Percentiles rank a stretch among this genome's conserved stretches.
phyloP scores from a whole-genome alignment of 2,113 vertebrate genomes.

The Pelvicachromis taeniatus region DNA sequence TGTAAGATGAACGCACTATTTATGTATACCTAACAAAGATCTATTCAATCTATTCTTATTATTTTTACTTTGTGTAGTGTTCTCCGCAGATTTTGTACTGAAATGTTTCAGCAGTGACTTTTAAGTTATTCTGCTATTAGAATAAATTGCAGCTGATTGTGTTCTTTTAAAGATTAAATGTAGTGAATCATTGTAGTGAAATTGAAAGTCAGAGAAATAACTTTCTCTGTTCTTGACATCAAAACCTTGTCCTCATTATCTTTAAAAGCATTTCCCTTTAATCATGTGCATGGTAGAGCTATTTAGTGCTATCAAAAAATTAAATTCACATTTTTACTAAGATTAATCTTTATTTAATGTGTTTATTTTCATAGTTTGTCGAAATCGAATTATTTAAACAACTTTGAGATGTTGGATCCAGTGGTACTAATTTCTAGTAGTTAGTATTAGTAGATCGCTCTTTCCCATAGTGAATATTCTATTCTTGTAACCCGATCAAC shows the following conservation, averaged over 20 bases:
- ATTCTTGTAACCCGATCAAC: background rate
- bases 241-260: background rate
- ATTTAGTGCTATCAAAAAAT: conserved; percentile 12
- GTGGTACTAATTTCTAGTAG: background rate
- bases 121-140: conserved; percentile 11
- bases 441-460: background rate
- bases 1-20: background rate
- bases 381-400: background rate
- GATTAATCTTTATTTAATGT: background rate
- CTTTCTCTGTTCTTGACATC: background rate
- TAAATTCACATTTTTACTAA: background rate
- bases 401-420: background rate
- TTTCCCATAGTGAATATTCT: background rate
- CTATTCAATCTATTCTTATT: background rate
- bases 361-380: background rate
- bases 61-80: background rate
- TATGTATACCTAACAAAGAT: conserved; percentile 3
- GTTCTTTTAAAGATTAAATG: conserved; percentile 18
- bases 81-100: background rate
- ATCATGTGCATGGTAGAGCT: background rate
- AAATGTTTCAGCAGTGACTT: conserved; percentile 1
- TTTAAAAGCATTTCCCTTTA: conserved; percentile 11
- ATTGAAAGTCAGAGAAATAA: background rate
- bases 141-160: background rate
- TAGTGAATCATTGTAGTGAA: background rate